Conservation (phyloP, 2,113 vertebrate species). For the Neopipo cinnamomea region DNA sequence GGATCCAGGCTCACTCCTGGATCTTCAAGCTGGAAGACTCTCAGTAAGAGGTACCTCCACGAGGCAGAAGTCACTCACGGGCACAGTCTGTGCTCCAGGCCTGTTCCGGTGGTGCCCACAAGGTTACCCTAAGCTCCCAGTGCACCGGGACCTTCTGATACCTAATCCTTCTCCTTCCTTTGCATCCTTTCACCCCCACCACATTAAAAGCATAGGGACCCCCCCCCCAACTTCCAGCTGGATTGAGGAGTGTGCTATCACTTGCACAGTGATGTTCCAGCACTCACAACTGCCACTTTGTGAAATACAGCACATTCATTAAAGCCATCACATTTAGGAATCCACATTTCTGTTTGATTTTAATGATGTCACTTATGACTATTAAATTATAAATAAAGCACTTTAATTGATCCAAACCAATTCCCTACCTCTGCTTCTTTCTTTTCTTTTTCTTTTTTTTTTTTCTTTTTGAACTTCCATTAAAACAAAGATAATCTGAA, state of each 20-base stretch:
- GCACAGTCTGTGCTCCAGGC: fast-evolving
- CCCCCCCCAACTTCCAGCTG: fast-evolving
- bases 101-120: background rate
- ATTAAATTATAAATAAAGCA: background rate
- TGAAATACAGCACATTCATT: background rate
- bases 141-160: background rate
- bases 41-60: background rate
- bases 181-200: background rate
- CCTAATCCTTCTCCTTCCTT: background rate
- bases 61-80: background rate
- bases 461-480: background rate
- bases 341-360: background rate
- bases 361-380: background rate
- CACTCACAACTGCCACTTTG: background rate
- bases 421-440: background rate
- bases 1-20: fast-evolving
- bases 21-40: background rate
- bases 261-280: background rate
- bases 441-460: no score
- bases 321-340: background rate
- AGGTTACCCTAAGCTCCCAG: background rate
- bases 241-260: background rate
- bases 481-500: background rate
- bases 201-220: background rate
- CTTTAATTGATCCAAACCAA: background rate